These are phyloP conservation scores for Idaea biselata DNA, from an alignment of 2,888 invertebrate species.

Conservation along the genomic window DNA sequence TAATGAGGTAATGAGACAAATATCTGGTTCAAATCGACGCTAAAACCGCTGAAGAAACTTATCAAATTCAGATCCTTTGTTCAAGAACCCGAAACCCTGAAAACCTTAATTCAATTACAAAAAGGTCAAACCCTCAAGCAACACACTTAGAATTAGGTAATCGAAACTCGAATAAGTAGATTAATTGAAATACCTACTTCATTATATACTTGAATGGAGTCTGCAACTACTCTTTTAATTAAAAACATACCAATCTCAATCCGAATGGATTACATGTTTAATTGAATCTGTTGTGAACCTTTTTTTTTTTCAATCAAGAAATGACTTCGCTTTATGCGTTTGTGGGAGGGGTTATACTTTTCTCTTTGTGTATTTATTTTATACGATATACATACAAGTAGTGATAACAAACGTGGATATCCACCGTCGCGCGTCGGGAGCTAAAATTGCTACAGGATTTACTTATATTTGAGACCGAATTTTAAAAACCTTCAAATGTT, in stretches of 20 bases:
- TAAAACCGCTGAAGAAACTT: background rate
- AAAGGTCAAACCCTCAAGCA: constrained; percentile 2
- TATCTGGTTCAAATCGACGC: background rate
- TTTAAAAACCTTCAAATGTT: no score
- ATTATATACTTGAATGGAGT: constrained; percentile 38
- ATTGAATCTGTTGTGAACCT: constrained; percentile 16
- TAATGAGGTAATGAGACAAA: background rate
- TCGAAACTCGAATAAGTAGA: constrained; percentile 35
- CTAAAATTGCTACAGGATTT: no score
- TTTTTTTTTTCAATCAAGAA: constrained; percentile 11
- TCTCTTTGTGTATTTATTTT: background rate
- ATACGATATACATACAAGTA: background rate
- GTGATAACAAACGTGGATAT: no score
- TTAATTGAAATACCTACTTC: constrained; percentile 46
- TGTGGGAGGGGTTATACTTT: background rate
- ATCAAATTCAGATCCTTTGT: background rate
- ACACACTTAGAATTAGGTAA: constrained; percentile 35
- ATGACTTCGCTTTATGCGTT: background rate
- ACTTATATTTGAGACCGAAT: no score
- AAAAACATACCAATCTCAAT: constrained; percentile 31
- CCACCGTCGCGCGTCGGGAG: no score
- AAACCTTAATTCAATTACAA: background rate
- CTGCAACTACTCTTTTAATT: constrained; percentile 35
- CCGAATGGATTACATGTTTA: constrained; percentile 31
- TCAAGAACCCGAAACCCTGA: background rate